Conservation (phyloP, 2,797 vertebrate species). For the Premnoplex brunnescens region DNA sequence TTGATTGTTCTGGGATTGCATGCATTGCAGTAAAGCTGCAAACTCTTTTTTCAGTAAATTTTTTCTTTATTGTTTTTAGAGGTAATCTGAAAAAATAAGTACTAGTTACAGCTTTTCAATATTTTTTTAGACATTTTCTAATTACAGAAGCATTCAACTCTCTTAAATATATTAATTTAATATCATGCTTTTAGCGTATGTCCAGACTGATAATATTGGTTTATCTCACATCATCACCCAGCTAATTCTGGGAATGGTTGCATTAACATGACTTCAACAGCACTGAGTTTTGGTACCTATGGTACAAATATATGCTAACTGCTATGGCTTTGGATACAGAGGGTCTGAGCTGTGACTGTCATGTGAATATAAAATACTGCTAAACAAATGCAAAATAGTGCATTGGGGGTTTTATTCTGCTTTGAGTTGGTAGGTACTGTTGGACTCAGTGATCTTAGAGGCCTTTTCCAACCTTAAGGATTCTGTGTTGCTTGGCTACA, state of each 20-base stretch:
- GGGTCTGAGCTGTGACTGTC: not conserved
- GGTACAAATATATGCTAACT: not conserved
- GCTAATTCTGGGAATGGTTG: not conserved
- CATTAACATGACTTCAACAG: not conserved
- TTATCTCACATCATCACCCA: not conserved
- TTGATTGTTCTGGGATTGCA: not conserved
- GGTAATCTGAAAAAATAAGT: not conserved
- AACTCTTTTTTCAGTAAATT: not conserved
- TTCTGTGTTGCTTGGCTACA: not conserved
- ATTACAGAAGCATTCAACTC: not conserved
- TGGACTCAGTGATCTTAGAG: not conserved
- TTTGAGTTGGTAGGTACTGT: not conserved
- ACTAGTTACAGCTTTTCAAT: not conserved
- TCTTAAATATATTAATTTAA: not conserved
- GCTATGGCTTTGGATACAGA: not conserved
- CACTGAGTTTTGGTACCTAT: not conserved
- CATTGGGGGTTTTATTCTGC: not conserved
- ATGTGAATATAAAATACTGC: not conserved
- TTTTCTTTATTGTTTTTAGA: not conserved
- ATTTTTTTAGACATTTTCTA: not conserved
- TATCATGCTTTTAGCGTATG: not conserved
- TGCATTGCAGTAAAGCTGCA: not conserved
- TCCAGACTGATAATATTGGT: not conserved
- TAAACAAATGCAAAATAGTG: not conserved
- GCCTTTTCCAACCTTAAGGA: not conserved